Conservation (phyloP, 2,888 invertebrate species). For the Lissocephala sabroskyi region DNA sequence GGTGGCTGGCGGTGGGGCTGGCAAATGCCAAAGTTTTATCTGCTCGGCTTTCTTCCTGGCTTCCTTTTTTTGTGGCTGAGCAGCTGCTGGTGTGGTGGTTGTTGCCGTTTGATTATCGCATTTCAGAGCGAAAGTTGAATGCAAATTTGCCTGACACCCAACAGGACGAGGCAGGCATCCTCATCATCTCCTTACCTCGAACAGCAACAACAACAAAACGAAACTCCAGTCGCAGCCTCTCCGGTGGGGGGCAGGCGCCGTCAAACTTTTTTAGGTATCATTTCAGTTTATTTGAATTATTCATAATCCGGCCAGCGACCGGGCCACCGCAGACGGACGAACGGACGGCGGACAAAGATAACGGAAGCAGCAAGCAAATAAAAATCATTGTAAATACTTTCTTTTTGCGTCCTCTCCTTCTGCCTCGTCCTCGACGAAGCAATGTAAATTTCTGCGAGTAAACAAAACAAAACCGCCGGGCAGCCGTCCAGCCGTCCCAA, state of each 20-base stretch:
- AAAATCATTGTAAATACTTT: slow-evolving; percentile 47
- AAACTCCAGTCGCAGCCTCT: slow-evolving; percentile 46
- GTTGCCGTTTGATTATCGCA: slow-evolving; percentile 54
- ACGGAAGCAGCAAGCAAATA: slow-evolving; percentile 47
- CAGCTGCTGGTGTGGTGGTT: slow-evolving; percentile 17
- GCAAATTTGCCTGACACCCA: slow-evolving; percentile 60
- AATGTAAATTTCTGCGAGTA: slow-evolving; percentile 22
- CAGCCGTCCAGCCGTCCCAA: slow-evolving; percentile 10
- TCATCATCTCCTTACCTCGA: slow-evolving; percentile 33
- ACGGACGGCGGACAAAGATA: slow-evolving; percentile 48
- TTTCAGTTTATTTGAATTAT: slow-evolving; percentile 64
- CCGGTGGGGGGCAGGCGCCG: slow-evolving; percentile 23
- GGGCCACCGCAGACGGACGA: no score
- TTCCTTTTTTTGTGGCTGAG: slow-evolving; percentile 1
- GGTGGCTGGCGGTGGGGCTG: slow-evolving; percentile 22
- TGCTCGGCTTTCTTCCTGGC: slow-evolving; percentile 5
- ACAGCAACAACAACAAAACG: slow-evolving; percentile 14
- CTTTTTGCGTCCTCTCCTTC: slow-evolving; percentile 10
- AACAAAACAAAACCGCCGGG: not conserved
- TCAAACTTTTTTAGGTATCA: slow-evolving; percentile 64
- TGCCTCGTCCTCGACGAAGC: slow-evolving; percentile 5
- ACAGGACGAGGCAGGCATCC: slow-evolving; percentile 17
- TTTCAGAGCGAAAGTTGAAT: slow-evolving; percentile 60
- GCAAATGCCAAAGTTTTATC: slow-evolving; percentile 55
- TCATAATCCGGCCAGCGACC: slow-evolving; percentile 53